These are phyloP conservation scores for Nothobranchius kuhntae DNA, from an alignment of 2,113 vertebrate genomes.

Conservation along the genomic window DNA sequence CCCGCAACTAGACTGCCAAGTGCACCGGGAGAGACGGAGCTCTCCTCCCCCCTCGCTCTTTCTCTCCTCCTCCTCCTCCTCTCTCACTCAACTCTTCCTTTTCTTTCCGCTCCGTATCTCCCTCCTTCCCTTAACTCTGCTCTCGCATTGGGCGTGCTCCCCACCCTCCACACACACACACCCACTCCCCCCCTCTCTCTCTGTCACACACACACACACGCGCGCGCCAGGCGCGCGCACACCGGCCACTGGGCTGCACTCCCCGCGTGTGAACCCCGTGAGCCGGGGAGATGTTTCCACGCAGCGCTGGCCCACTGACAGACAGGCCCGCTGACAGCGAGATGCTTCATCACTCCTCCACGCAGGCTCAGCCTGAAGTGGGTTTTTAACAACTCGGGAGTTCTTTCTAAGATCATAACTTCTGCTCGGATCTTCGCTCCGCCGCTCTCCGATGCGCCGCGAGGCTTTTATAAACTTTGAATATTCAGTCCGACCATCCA, in stretches of 20 bases:
- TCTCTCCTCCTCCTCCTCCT: constrained; percentile 42
- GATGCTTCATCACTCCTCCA: constrained; percentile 22
- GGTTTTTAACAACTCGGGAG: constrained; percentile 26
- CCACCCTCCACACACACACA: constrained; percentile 23
- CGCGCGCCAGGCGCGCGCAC: neutral
- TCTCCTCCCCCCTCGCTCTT: constrained; percentile 64
- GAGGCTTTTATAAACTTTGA: constrained; percentile 72
- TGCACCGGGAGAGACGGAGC: constrained; percentile 79
- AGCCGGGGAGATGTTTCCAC: constrained; percentile 46
- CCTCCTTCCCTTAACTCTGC: constrained; percentile 40
- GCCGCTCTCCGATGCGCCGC: constrained; percentile 27
- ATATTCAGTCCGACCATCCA: constrained; percentile 26
- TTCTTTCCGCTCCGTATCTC: constrained; percentile 33
- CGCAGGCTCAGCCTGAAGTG: neutral
- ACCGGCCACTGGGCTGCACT: constrained; percentile 23
- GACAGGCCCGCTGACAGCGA: constrained; percentile 48
- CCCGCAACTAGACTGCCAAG: constrained; percentile 85
- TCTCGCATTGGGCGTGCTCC: constrained; percentile 26
- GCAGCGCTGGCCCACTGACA: constrained; percentile 36
- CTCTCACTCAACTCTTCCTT: constrained; percentile 46
- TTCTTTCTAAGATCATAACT: constrained; percentile 6
- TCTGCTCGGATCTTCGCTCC: constrained; percentile 12
- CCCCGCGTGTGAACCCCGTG: constrained; percentile 15
- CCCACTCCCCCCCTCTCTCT: neutral
- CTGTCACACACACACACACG: neutral